These are phyloP conservation scores for Drosophila histrio DNA, from an alignment of 2,888 invertebrate species.

Conservation along the genomic window DNA sequence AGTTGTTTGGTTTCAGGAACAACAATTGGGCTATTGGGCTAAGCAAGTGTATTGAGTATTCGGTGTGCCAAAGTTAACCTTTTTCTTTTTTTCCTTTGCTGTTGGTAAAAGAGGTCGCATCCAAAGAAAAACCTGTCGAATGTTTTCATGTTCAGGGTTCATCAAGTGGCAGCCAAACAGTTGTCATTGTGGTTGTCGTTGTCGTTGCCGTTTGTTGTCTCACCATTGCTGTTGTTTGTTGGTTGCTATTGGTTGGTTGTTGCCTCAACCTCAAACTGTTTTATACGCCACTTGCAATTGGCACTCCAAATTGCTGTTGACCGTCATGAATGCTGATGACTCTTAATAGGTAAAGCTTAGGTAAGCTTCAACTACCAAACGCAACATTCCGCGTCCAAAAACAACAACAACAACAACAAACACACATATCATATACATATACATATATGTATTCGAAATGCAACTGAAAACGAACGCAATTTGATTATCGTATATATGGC, in stretches of 20 bases:
- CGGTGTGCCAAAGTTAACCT: not conserved
- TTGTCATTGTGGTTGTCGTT: not conserved
- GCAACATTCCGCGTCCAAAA: conserved; percentile 60
- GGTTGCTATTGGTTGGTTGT: conserved; percentile 6
- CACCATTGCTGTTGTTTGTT: conserved; percentile 27
- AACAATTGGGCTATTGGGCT: no score
- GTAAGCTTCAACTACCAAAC: conserved; percentile 42
- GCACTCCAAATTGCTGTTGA: conserved; percentile 73
- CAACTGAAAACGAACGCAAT: conserved; percentile 57
- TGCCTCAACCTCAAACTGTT: conserved; percentile 41
- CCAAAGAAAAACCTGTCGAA: conserved; percentile 44
- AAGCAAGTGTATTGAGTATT: not conserved
- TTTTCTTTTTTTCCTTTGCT: not conserved
- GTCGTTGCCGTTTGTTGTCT: conserved; percentile 4
- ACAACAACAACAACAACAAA: conserved; percentile 18
- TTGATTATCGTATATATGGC: conserved; percentile 41
- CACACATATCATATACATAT: no score
- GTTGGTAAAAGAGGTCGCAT: conserved; percentile 33
- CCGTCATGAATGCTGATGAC: conserved; percentile 79
- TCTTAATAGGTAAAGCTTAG: conserved; percentile 53
- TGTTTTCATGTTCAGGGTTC: conserved; percentile 61
- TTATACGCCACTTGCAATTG: conserved; percentile 59
- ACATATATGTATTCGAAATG: no score
- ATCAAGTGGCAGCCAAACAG: conserved; percentile 35
- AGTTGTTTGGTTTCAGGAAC: no score